Conservation (phyloP, 1,140 invertebrate species). For the Drosophila pachea region DNA sequence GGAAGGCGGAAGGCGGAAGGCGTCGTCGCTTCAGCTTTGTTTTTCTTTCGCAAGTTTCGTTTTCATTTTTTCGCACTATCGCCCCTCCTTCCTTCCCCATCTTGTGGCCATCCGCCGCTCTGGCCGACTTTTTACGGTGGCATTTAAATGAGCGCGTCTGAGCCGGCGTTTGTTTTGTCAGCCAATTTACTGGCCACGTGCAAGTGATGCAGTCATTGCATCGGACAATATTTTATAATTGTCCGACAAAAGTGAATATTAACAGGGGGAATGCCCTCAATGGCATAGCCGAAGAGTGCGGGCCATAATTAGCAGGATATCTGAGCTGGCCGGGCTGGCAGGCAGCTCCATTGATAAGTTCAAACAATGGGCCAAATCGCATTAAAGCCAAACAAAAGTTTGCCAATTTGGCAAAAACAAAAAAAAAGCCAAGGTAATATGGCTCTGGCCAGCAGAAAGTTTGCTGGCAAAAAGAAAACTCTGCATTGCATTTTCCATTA, state of each 20-base stretch:
- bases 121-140: constrained; percentile 25
- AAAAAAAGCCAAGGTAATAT: not conserved
- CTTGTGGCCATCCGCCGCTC: not conserved
- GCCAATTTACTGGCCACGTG: constrained; percentile 59
- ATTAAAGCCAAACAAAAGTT: constrained; percentile 48
- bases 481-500: constrained; percentile 43
- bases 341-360: constrained; percentile 23
- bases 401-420: constrained; percentile 28
- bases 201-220: constrained; percentile 51
- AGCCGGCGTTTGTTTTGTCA: constrained; percentile 26
- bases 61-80: constrained; percentile 13
- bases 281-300: not conserved
- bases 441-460: constrained; percentile 6
- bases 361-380: constrained; percentile 23
- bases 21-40: constrained; percentile 39
- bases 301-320: constrained; percentile 6
- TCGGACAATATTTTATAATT: constrained; percentile 56
- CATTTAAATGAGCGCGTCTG: constrained; percentile 68
- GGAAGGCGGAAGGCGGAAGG: constrained; percentile 34
- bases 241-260: not conserved
- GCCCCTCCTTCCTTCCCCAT: not conserved
- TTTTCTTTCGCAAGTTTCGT: constrained; percentile 8
- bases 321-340: constrained; percentile 1
- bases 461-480: constrained; percentile 43
- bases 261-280: not conserved